Evolutionary conservation across 2,888 invertebrate species (phyloP).

Genomic region (Campopleginae sp.): DNA sequence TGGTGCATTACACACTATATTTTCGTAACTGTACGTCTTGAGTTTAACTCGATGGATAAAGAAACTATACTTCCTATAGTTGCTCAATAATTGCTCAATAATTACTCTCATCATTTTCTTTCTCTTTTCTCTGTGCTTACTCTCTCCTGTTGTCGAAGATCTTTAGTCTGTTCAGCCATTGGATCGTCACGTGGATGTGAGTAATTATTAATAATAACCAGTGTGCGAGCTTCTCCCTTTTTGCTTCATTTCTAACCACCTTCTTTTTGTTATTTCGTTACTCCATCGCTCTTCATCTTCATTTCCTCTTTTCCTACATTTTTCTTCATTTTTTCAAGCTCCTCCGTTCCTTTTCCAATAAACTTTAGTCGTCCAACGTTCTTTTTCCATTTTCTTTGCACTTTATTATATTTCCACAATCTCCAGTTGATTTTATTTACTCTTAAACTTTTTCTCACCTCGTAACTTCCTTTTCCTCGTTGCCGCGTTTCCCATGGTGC

Average conservation of each 20-base stretch:
- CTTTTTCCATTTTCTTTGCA: background rate
- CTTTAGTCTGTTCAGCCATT: conserved; percentile 2
- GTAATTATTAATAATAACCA: conserved; percentile 17
- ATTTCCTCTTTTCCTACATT: background rate
- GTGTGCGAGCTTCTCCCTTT: background rate
- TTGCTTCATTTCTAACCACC: background rate
- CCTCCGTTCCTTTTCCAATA: background rate
- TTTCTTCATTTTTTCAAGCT: background rate
- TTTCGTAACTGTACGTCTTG: conserved; percentile 12
- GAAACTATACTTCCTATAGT: conserved; percentile 11
- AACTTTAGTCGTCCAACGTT: background rate
- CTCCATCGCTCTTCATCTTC: background rate
- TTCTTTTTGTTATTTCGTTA: background rate
- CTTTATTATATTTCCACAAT: background rate
- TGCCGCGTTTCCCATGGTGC: background rate
- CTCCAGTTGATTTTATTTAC: background rate
- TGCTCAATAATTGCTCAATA: conserved; percentile 50
- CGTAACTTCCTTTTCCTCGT: background rate
- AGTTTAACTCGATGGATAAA: conserved; percentile 26
- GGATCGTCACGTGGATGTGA: background rate
- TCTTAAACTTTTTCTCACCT: background rate
- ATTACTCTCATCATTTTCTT: conserved; percentile 45
- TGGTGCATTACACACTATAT: background rate
- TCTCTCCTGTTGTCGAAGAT: background rate
- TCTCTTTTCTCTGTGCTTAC: background rate